Evolutionary conservation across 2,113 vertebrate species (phyloP), one percentile per base, ranked within the genome.

Genomic region (Oophaga pumilio): DNA sequence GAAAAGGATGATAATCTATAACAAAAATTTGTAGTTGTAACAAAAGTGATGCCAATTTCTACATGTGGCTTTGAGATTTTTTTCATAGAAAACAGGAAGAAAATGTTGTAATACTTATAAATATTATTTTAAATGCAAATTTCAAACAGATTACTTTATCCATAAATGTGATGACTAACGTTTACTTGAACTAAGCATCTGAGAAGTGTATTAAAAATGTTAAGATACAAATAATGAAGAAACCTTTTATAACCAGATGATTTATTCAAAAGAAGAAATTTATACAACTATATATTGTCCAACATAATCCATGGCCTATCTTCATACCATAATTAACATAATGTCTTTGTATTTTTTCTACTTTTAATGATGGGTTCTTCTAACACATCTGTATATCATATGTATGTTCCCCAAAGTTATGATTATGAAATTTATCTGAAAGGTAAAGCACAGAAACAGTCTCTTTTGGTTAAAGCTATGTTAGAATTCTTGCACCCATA

Each of bases 71-170:
- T 33, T 24, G 60, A 79, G 76, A 79, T 57, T 59, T 80, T 56
- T 60, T 60, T 28, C 56, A 80, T 59, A 28, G 7, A 60, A 80
- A 80, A 80, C 15, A 8, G 33, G 56, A 11, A 80, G 22, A 24
- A 80, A 80, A 59, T 80, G 24, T 24, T 4, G 56, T 80, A 33
- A 26, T 26, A 28, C 18, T 60, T 28, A 15, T 80, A 59, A 33
- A 80, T 59, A 14, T 59, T 18, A 24, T 60, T 53, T 80, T 59
- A 59, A 62, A 62, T 81, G 56, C 52, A 60, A 60, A 81, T 81
- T 59, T 81, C 28, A 81, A 81, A 81, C 57, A 81, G 78, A 81
- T 81, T 18, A 74, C n/a, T 74, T 53, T 53, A 80, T 60, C 53
- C 14, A 78, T 7, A 79, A 79, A 79, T 59, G 77, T 59, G 77